Conservation (phyloP, 2,797 vertebrate species). For the Pristis pectinata region DNA sequence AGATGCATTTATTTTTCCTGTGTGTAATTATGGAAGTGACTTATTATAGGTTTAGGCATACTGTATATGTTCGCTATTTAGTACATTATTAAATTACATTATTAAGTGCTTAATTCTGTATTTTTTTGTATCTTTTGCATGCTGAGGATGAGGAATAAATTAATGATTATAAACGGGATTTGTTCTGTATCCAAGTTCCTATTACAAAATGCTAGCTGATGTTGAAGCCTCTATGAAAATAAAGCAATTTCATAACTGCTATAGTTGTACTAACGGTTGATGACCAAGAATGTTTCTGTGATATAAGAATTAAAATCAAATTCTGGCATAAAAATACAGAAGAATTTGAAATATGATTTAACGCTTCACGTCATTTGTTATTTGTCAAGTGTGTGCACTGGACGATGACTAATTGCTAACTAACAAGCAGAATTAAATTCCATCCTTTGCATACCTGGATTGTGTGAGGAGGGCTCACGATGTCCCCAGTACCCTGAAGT, state of each 20-base stretch:
- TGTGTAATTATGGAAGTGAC: not conserved
- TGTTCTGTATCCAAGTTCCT: not conserved
- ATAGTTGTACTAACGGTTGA: not conserved
- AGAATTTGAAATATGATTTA: conserved; percentile 5
- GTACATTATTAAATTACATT: not conserved
- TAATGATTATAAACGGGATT: not conserved
- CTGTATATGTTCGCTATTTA: not conserved
- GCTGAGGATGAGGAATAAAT: not conserved
- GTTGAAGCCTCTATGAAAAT: not conserved
- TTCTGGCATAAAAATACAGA: not conserved
- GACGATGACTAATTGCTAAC: conserved; percentile 31
- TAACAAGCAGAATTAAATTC: conserved; percentile 4
- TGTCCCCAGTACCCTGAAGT: not conserved
- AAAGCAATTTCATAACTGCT: not conserved
- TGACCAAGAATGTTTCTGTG: not conserved
- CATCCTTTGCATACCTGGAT: not conserved
- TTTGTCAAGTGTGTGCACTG: conserved; percentile 26
- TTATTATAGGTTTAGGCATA: not conserved
- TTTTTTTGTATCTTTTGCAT: not conserved
- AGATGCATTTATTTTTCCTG: not conserved
- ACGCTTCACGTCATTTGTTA: conserved; percentile 29
- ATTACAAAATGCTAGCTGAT: not conserved
- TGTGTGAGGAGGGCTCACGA: not conserved
- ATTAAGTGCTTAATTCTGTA: not conserved
- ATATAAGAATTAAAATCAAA: not conserved